phyloP scores from a whole-genome alignment of 2,113 vertebrate species.

The Apeltes quadracus region DNA sequence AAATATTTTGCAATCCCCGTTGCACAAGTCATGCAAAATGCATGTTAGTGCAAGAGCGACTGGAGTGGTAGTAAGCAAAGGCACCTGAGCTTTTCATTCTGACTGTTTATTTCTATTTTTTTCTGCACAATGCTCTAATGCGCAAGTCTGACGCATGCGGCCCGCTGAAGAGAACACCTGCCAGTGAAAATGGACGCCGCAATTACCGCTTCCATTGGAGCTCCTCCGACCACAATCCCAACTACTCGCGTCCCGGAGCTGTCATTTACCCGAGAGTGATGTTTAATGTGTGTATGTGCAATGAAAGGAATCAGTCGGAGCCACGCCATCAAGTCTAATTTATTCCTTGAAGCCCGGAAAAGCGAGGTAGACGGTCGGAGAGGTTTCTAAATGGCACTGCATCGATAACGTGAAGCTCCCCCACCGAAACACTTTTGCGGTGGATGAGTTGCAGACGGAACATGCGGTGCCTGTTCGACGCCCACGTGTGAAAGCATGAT shows the following conservation, averaged over 20 bases:
- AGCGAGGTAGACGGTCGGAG: conserved; percentile 3
- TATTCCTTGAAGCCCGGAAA: background rate
- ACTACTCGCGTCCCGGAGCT: conserved; percentile 35
- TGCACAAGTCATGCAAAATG: background rate
- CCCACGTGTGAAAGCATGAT: conserved; percentile 27
- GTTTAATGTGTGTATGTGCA: conserved; percentile 51
- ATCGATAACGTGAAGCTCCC: conserved; percentile 8
- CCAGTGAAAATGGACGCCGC: conserved; percentile 51
- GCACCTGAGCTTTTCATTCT: conserved; percentile 8
- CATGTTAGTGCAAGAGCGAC: background rate
- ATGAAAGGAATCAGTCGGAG: conserved; percentile 32
- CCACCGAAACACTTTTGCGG: conserved; percentile 19
- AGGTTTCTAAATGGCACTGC: conserved; percentile 27
- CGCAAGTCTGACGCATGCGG: too few relatives aligned
- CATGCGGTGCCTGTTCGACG: conserved; percentile 17
- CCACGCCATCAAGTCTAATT: conserved; percentile 12
- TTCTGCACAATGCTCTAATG: background rate
- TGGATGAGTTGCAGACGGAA: conserved; percentile 19
- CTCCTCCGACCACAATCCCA: conserved; percentile 32
- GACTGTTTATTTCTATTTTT: conserved; percentile 4
- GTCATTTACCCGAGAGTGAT: conserved; percentile 48
- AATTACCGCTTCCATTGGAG: conserved; percentile 35
- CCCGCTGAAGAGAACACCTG: conserved; percentile 28
- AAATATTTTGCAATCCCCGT: background rate
- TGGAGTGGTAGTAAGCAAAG: background rate